A percentile compares a stretch with the other conserved stretches of the same genome.
These are phyloP conservation scores for Macheiramphus alcinus DNA, from an alignment of 2,113 vertebrate species.

Conservation along the genomic window DNA sequence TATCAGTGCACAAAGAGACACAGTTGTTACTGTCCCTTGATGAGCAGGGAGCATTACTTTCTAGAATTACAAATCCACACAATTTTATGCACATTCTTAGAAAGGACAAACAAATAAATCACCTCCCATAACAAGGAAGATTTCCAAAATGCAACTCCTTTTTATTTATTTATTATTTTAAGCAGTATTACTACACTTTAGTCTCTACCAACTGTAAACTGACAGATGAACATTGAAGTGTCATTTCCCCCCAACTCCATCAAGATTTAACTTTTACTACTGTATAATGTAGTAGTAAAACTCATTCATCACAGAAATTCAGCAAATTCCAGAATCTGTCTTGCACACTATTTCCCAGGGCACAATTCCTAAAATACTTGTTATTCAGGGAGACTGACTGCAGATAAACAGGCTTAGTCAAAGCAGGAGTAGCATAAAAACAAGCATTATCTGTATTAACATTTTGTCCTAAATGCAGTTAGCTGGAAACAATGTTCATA, in stretches of 20 bases:
- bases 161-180: not conserved
- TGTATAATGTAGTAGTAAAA: not conserved
- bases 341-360: not conserved
- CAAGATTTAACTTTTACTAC: not conserved
- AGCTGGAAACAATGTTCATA: not conserved
- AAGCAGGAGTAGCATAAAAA: not conserved
- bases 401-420: not conserved
- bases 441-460: not conserved
- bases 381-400: not conserved
- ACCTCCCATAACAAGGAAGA: not conserved
- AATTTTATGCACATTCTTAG: slow-evolving; percentile 1
- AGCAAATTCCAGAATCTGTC: not conserved
- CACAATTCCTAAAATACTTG: not conserved
- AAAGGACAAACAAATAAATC: not conserved
- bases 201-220: not conserved
- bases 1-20: not conserved
- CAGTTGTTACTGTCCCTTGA: slow-evolving; percentile 21
- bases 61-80: slow-evolving; percentile 8
- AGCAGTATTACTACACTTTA: not conserved
- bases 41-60: not conserved
- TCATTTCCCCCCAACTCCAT: not conserved
- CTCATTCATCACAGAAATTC: not conserved
- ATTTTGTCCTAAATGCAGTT: not conserved
- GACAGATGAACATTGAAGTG: not conserved
- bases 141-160: not conserved